Evolutionary conservation across 2,113 vertebrate genomes (phyloP), one percentile per base, ranked within the genome.

Genomic region (Xenus cinereus): DNA sequence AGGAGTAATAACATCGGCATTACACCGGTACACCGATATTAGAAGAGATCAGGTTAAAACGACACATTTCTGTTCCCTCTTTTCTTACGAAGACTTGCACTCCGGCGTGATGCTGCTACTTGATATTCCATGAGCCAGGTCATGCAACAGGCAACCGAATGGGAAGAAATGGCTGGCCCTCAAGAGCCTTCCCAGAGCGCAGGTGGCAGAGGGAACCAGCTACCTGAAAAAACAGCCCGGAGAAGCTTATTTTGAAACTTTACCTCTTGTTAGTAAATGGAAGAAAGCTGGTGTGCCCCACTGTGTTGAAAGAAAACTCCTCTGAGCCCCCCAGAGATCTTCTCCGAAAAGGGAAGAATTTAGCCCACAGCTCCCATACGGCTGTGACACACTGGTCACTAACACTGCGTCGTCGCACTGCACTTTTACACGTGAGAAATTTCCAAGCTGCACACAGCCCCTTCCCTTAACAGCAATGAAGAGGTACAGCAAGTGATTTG

Each of bases 1-100:
- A 82, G 37, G 54, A 71, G 30, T 51, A 85, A 66, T 64, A 35
- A 66, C 26, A 60, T 7, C n/a, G 62, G 48, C 33, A 18, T n/a
- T 35, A 30, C 10, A 59, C 3, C 21, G 33, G 50, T n/a, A 67
- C 17, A 11, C 0, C 24, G 32, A 62, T 3, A 1, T 66, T 22
- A 45, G 56, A 63, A 71, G 54, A 43, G 6, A 68, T 33, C 5
- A 54, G 39, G 41, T 24, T 39, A 54, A 77, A 67, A 50, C 35
- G 75, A 28, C 1, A 32, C 24, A 54, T 17, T 68, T 75, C 37
- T 54, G 22, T 39, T 84, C 35, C 41, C 22, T 73, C 30, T 79
- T 30, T 54, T 66, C 67, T 82, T 26, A 69, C 0, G 0, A 50
- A 56, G 24, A 21, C 14, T 69, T 0, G 0, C n/a, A 10, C 28